Evolutionary conservation across 2,113 vertebrate species (phyloP), one percentile per base, ranked within the genome.

Genomic region (Macquaria australasica): DNA sequence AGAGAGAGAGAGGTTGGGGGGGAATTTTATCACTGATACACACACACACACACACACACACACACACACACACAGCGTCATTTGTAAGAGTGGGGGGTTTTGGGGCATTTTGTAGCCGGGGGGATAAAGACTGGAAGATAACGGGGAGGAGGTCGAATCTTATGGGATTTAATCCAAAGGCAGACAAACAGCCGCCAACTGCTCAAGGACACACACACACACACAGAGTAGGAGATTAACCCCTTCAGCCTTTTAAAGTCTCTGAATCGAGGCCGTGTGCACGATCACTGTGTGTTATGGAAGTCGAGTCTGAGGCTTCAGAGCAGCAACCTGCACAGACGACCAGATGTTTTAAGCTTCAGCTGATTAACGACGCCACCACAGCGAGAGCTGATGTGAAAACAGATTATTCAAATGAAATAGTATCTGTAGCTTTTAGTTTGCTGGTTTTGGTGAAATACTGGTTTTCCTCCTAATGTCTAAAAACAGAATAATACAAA

Each of bases 91-190:
- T 45, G 53, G 70, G 55, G 34, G 25, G 55, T 23, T 21, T 87
- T 20, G 51, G 71, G 62, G 50, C 68, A n/a, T 87, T 88, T 83
- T 80, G 56, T 62, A 90, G 71, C 45, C 66, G 7, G 34, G 68
- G 34, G 75, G 84, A 84, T 82, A 60, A 76, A 85, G 76, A 70
- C 62, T 51, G 79, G 68, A 81, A 60, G 55, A 21, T 66, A 76
- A 34, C 63, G 1, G 50, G 56, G 72, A 62, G 73, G 77, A 81
- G 80, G 71, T 82, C 2, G 15, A 69, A 77, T 89, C 72, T 87
- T 81, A 85, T 85, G 53, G 48, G 64, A 28, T 82, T 89, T 80
- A 87, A 86, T 82, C 78, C 68, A 59, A 82, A 84, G 25, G 77
- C 87, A 86, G 85, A 89, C 79, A 4, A 73, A 41, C 50, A 53